Evolutionary conservation across 2,113 vertebrate genomes (phyloP).

Genomic region (Amphilophus citrinellus): DNA sequence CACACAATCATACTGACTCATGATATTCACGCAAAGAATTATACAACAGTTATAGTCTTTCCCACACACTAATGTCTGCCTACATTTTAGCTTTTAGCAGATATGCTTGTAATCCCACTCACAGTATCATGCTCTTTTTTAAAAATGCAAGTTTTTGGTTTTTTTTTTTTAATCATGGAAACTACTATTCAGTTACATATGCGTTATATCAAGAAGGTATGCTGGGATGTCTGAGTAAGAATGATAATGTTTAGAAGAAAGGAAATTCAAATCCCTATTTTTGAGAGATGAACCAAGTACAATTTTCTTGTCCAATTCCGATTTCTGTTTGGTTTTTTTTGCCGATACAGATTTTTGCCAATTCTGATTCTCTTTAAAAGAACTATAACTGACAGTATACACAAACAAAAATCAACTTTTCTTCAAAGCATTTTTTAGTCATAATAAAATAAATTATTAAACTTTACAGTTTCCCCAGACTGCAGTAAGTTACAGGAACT

Average conservation of each 20-base stretch:
- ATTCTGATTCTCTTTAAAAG: no score
- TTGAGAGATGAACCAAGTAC: background rate
- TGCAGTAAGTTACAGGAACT: no score
- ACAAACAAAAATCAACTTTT: no score
- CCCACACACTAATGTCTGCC: background rate
- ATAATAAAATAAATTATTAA: no score
- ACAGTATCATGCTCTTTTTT: background rate
- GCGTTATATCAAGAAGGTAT: background rate
- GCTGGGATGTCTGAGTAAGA: background rate
- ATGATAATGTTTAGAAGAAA: background rate
- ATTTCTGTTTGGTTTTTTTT: no score
- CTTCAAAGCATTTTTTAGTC: no score
- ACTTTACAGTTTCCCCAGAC: no score
- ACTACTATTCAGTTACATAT: background rate
- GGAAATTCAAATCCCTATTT: background rate
- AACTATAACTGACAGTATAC: no score
- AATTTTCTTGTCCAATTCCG: background rate
- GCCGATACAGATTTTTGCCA: no score
- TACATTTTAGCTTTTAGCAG: background rate
- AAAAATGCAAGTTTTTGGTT: background rate
- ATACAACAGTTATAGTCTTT: background rate
- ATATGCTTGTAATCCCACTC: background rate
- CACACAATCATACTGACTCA: background rate
- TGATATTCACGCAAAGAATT: constrained; percentile 9
- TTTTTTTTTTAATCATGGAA: background rate